phyloP scores from a whole-genome alignment of 2,888 invertebrate species.

The Metopia argyrocephala region DNA sequence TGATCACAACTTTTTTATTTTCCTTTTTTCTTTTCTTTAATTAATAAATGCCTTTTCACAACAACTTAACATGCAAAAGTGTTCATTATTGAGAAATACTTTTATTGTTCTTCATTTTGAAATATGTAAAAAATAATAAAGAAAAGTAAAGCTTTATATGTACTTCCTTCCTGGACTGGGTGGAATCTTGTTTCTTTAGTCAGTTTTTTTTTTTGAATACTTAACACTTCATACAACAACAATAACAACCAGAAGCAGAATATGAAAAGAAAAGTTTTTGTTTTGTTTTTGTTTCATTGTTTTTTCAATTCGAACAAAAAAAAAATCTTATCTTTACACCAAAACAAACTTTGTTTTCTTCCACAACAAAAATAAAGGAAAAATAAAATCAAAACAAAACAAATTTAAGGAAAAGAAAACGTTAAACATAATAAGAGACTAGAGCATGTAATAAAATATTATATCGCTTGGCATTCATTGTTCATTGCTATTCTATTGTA shows the following conservation, averaged over 20 bases:
- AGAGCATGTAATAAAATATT: background rate
- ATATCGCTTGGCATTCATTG: background rate
- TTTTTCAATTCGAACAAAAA: too few species aligned
- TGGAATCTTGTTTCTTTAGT: background rate
- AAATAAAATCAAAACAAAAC: background rate
- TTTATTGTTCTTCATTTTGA: background rate
- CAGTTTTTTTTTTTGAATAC: background rate
- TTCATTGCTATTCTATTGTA: background rate
- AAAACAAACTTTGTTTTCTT: conserved; percentile 23
- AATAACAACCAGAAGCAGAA: background rate
- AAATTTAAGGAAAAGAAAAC: background rate
- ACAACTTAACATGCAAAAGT: conserved; percentile 15
- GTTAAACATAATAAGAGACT: background rate
- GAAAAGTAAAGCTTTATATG: background rate
- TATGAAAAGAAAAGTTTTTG: background rate
- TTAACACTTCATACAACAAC: background rate
- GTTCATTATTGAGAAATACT: background rate
- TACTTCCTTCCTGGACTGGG: background rate
- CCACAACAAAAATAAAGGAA: conserved; percentile 12
- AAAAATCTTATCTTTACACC: conserved; percentile 41
- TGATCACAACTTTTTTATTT: background rate
- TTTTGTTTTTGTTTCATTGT: too few species aligned
- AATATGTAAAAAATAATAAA: background rate
- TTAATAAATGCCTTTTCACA: conserved; percentile 31
- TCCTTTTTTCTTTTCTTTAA: background rate